Base-by-base conservation (phyloP, 2,888 invertebrate genomes). In the Zelleria hepariella region DNA sequence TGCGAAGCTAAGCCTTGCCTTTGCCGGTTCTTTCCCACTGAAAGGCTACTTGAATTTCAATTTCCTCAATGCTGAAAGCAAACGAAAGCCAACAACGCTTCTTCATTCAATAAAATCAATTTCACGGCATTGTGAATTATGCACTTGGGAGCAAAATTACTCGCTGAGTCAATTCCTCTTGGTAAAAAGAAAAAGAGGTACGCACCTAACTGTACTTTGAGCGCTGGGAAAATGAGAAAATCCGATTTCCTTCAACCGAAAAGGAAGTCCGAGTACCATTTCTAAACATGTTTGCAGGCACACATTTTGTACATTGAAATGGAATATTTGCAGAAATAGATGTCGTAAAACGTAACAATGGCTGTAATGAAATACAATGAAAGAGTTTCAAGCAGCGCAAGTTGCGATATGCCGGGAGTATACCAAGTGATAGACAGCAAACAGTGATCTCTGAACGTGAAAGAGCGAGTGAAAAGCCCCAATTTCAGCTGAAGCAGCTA, bases 31-130 rank as follows among this genome's bases (percentile, higher is more conserved):
- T 51, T 10, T 51, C 8, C 42, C 20, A 42, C 18, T 32, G 66
- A 68, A 49, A 68, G 66, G 63, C 66, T 68, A 68, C 68, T 73
- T 73, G 69, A 73, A 71, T 73, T 71, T 68, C 69, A 73, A 73
- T 73, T 65, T 68, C 64, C 42, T 15, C 42, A 42, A 42, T 42
- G 8, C 56, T 32, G 32, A 32, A 32, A 23, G 24, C 24, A 24
- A 54, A 54, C 18, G 56, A 27, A 47, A 32, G 15, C 42, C 42
- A 23, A 32, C 20, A 56, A 26, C 15, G 21, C 24, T 23, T 56
- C 6, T 24, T 57, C 57, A 57, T 57, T 57, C 47, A 57, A 48
- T 57, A 47, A 48, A 57, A 23, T n/a, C 57, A 57, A 57, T 57
- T 48, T 57, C 48, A 24, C 57, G 48, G 57, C 15, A n/a, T 48